Evolutionary conservation across 2,797 vertebrate species (phyloP), one percentile per base, ranked within the genome.

Genomic region (Pangasius mekongensis): DNA sequence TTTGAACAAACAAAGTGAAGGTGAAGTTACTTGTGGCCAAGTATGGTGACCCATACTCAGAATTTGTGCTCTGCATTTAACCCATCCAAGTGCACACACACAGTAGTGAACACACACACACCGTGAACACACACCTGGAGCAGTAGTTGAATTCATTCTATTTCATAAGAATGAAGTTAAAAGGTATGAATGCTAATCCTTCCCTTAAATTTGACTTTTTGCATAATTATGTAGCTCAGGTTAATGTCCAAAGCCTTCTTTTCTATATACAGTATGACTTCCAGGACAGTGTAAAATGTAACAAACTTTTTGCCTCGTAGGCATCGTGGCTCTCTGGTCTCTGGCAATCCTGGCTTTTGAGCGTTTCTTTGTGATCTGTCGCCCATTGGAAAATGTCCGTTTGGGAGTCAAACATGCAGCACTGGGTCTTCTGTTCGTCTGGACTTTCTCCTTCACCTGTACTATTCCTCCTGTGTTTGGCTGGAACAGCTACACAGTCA

Each of bases 291-390:
- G 36, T 39, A 86, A 83, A 3, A 22, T 67, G 20, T 80, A 73
- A 60, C 20, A 74, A 76, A 84, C 30, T 82, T 27, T 47, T 86
- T 86, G 64, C 89, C 64, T 77, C 83, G 18, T 87, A 98, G 97
- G 98, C 52, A 97, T 98, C 0, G 97, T 97, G 85, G 97, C 97
- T 69, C 92, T 98, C 87, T 98, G 98, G 97, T 98, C 97, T n/a
- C 93, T 98, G 36, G 95, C 98, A 3, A 95, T 98, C 71, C 90
- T 98, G 93, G 97, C 97, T 27, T 97, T 98, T 11, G 97, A 98
- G 89, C 94, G 97, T 3, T 98, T 96, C 90, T 27, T 97, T 3
- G 96, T 98, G 85, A 96, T 98, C 94, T 98, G 97, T 89, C 95
- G 93, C 10, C 98, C 97, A 0, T 73, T 96, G 91, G 95, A 97